phyloP scores from a whole-genome alignment of 2,888 invertebrate genomes.

The Linnaemya tessellans region DNA sequence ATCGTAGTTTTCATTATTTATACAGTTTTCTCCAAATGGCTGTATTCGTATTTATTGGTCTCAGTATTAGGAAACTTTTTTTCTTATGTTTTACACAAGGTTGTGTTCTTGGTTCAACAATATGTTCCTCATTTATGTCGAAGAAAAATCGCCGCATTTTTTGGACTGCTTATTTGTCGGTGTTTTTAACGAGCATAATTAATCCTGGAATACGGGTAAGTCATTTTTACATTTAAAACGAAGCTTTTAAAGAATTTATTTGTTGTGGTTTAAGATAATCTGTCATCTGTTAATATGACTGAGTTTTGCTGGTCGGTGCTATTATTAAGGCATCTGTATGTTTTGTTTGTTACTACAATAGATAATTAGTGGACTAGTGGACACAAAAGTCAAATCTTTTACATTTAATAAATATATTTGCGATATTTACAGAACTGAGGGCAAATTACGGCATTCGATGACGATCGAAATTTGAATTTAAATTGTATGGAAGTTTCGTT shows the following conservation, averaged over 20 bases:
- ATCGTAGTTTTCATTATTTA: constrained; percentile 82
- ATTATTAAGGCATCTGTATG: too few relatives aligned
- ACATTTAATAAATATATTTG: too few relatives aligned
- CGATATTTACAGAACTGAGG: too few relatives aligned
- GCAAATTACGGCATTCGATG: too few relatives aligned
- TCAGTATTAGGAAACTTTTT: constrained; percentile 81
- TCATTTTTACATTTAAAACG: constrained; percentile 6
- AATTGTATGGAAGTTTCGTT: too few relatives aligned
- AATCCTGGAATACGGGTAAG: constrained; percentile 81
- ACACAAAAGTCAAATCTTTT: too few relatives aligned
- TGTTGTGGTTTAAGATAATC: neutral
- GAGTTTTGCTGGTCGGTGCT: too few relatives aligned
- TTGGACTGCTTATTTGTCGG: constrained; percentile 83
- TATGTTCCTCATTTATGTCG: constrained; percentile 86
- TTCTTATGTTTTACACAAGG: constrained; percentile 82
- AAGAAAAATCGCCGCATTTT: constrained; percentile 82
- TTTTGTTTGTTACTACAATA: too few relatives aligned
- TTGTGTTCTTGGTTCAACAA: constrained; percentile 87
- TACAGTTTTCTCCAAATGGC: constrained; percentile 89
- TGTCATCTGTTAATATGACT: too few relatives aligned
- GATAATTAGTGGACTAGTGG: too few relatives aligned
- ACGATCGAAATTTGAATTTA: too few relatives aligned
- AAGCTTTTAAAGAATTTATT: too few relatives aligned
- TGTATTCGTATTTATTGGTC: constrained; percentile 85
- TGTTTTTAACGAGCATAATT: constrained; percentile 84